A percentile compares a stretch with the other conserved stretches of the same genome.
phyloP scores from a whole-genome alignment of 1,140 invertebrate species.

The Vanessa tameamea region DNA sequence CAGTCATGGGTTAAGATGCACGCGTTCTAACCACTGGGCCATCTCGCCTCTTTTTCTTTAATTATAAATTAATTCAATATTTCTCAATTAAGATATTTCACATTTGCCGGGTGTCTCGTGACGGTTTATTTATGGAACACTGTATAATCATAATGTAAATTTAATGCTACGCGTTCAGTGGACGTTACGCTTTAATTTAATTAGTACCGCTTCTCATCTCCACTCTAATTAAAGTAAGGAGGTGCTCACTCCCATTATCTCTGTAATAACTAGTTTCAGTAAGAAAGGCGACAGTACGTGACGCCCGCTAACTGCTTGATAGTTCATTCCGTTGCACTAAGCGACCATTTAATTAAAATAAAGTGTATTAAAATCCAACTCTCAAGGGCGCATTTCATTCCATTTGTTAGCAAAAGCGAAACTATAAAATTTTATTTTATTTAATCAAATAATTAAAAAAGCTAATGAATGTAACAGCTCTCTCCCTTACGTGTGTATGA shows the following conservation, averaged over 20 bases:
- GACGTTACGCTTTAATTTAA: neutral
- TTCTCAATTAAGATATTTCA: no score
- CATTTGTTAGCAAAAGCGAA: neutral
- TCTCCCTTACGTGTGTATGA: no score
- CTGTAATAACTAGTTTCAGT: constrained; percentile 16
- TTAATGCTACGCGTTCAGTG: neutral
- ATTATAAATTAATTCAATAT: no score
- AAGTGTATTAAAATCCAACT: constrained; percentile 12
- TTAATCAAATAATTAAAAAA: neutral
- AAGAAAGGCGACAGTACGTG: constrained; percentile 11
- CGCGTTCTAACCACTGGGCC: no score
- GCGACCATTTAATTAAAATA: constrained; percentile 22
- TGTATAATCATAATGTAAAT: no score
- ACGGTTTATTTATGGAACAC: no score
- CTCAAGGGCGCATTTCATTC: neutral
- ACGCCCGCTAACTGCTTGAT: constrained; percentile 14
- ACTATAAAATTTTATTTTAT: neutral
- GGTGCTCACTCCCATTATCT: constrained; percentile 11
- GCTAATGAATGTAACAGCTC: no score
- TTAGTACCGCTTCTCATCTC: constrained; percentile 4
- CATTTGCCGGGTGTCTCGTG: no score
- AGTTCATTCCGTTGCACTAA: constrained; percentile 22
- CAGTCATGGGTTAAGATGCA: no score
- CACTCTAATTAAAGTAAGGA: constrained; percentile 3
- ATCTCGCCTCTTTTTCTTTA: no score